Conservation (phyloP, 2,113 vertebrate species). For the Atherinomorus stipes region DNA sequence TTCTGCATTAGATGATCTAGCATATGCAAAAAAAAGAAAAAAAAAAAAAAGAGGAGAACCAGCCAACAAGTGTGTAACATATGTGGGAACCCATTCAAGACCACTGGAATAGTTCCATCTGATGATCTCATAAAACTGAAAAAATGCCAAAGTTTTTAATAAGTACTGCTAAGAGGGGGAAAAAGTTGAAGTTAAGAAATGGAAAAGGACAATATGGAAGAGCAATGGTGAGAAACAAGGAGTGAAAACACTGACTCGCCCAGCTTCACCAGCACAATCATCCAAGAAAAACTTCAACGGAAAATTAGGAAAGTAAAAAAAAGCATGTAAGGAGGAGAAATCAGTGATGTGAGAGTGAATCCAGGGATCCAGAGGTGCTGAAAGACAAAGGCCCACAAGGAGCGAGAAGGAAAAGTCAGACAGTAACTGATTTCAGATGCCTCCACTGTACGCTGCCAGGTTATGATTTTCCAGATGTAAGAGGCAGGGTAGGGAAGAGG, state of each 20-base stretch:
- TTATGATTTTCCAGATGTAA: constrained; percentile 69
- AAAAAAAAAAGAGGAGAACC: too few species aligned
- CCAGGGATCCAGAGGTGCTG: constrained; percentile 55
- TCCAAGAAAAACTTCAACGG: constrained; percentile 21
- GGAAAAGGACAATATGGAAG: background rate
- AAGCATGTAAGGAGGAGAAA: constrained; percentile 13
- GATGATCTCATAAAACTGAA: too few species aligned
- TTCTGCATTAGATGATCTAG: too few species aligned
- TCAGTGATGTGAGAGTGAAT: constrained; percentile 20
- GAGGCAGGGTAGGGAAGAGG: constrained; percentile 22
- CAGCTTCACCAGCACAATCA: background rate
- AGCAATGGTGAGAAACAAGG: constrained; percentile 12
- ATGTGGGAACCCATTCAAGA: too few species aligned
- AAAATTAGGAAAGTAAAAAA: background rate
- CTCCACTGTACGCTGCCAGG: constrained; percentile 55
- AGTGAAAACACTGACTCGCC: background rate
- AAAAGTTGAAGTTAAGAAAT: too few species aligned
- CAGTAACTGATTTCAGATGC: constrained; percentile 34
- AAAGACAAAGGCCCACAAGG: constrained; percentile 37
- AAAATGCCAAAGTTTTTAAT: too few species aligned
- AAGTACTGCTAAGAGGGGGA: too few species aligned
- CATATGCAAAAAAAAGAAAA: too few species aligned
- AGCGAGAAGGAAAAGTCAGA: constrained; percentile 36
- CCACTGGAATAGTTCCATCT: too few species aligned
- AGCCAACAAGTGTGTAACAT: too few species aligned